Percentiles rank a stretch among this genome's conserved stretches.
phyloP scores from a whole-genome alignment of 1,140 invertebrate genomes.

The Dendroctonus valens region DNA sequence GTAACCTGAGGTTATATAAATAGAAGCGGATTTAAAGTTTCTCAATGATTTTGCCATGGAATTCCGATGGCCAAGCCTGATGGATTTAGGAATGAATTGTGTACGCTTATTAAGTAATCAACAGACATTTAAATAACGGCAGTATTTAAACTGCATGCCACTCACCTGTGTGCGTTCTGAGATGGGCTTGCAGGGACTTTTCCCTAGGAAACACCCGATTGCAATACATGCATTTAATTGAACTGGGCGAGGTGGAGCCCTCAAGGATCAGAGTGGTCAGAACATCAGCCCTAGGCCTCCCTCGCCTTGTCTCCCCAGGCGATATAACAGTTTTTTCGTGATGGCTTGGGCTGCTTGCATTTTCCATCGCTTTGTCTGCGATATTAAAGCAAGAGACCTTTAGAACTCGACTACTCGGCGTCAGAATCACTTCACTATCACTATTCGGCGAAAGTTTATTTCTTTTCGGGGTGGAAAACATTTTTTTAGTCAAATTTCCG shows the following conservation, averaged over 20 bases:
- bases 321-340: slow-evolving; percentile 42
- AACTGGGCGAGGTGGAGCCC: slow-evolving; percentile 68
- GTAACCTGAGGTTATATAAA: no score
- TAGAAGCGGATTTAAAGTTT: no score
- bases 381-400: slow-evolving; percentile 40
- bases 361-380: slow-evolving; percentile 44
- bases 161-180: slow-evolving; percentile 76
- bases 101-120: neutral
- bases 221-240: slow-evolving; percentile 74
- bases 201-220: slow-evolving; percentile 76
- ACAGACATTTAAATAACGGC: slow-evolving; percentile 1
- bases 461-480: slow-evolving; percentile 47
- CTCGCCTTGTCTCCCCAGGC: slow-evolving; percentile 54
- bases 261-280: slow-evolving; percentile 71
- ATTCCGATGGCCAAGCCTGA: no score
- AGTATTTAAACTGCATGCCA: slow-evolving; percentile 20
- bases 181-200: slow-evolving; percentile 78
- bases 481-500: slow-evolving; percentile 33
- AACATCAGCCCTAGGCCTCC: slow-evolving; percentile 71
- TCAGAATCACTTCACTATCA: slow-evolving; percentile 37
- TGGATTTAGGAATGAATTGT: no score
- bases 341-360: slow-evolving; percentile 41
- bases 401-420: slow-evolving; percentile 41
- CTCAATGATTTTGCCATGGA: no score
- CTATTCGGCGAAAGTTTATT: slow-evolving; percentile 38